Evolutionary conservation across 2,113 vertebrate species (phyloP).

Genomic region (Sebastes fasciatus): DNA sequence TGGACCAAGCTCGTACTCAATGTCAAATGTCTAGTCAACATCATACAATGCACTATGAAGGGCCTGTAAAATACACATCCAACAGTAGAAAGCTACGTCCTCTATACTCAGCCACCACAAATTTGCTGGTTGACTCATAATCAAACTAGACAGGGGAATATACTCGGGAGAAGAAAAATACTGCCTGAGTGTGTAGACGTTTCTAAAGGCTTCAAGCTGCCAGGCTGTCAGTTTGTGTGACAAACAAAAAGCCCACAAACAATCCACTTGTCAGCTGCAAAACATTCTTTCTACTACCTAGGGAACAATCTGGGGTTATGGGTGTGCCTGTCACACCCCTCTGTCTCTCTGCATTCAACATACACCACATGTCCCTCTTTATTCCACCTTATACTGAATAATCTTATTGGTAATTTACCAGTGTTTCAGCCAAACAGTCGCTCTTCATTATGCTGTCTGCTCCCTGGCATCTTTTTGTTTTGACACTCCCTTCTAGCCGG

Average conservation of each 20-base stretch:
- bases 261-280: conserved; percentile 56
- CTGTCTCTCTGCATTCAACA: conserved; percentile 38
- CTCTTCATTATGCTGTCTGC: conserved; percentile 8
- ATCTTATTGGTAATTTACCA: conserved; percentile 12
- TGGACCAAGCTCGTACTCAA: not conserved
- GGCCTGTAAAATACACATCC: not conserved
- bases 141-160: conserved; percentile 5
- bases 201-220: conserved; percentile 39
- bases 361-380: conserved; percentile 10
- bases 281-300: conserved; percentile 50
- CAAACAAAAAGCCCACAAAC: conserved; percentile 67
- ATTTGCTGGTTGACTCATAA: conserved; percentile 25
- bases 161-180: conserved; percentile 38
- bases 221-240: conserved; percentile 50
- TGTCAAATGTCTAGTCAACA: not conserved
- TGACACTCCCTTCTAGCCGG: conserved; percentile 4
- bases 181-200: conserved; percentile 12
- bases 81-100: not conserved
- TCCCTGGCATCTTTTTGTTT: conserved; percentile 7
- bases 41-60: not conserved
- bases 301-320: conserved; percentile 43
- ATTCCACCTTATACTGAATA: not conserved
- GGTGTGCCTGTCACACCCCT: conserved; percentile 40
- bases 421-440: conserved; percentile 8
- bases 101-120: conserved; percentile 6